phyloP scores from a whole-genome alignment of 2,113 vertebrate genomes.

The Chroicocephalus ridibundus region DNA sequence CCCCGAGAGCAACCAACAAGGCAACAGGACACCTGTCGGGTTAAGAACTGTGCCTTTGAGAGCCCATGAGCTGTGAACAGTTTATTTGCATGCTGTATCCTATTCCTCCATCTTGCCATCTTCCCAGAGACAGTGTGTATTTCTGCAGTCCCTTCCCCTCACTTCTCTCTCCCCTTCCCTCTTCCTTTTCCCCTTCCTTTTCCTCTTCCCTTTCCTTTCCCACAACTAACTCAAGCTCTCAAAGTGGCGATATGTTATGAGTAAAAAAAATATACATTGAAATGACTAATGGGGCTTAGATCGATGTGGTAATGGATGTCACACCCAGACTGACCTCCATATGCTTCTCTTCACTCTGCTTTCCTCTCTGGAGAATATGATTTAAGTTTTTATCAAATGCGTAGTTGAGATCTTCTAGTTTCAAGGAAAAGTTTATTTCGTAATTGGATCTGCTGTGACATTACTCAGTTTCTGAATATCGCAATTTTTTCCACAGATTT shows the following conservation, averaged over 20 bases:
- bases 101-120: background rate
- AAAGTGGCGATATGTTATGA: background rate
- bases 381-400: constrained; percentile 7
- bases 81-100: background rate
- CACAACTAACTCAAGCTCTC: background rate
- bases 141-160: background rate
- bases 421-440: background rate
- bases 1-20: background rate
- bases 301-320: background rate
- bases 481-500: background rate
- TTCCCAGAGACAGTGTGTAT: background rate
- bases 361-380: background rate
- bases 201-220: background rate
- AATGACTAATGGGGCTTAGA: background rate
- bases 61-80: background rate
- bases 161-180: background rate
- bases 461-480: background rate
- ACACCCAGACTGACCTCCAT: constrained; percentile 12
- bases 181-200: background rate
- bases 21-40: background rate
- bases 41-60: background rate
- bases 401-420: background rate
- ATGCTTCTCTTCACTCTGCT: background rate
- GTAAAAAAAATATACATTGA: background rate
- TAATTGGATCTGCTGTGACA: background rate